Base-by-base conservation (phyloP, 2,797 vertebrate genomes). In the Rhadinocentrus ornatus region DNA sequence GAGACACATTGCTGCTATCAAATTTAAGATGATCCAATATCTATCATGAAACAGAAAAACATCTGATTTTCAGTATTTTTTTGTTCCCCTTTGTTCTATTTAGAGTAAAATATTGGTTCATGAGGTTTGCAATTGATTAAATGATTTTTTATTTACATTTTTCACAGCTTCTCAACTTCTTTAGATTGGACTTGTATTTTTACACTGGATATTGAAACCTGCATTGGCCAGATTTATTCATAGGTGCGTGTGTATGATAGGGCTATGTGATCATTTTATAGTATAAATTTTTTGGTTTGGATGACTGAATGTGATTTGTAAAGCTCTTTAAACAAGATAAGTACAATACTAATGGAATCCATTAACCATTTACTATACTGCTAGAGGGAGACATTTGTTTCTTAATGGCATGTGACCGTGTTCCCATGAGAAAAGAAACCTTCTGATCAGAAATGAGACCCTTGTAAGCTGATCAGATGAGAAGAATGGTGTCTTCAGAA, bases 321-420 rank as follows among this genome's bases (percentile, higher is more conserved):
- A 52, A 52, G 22, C 48, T 26, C 11, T 52, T 24, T 52, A 1
- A 22, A 4, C 18, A 20, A 52, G 3, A 53, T 11, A 29, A 26
- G 16, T 9, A 13, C 27, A n/a, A 20, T 16, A 22, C 29, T 22
- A 37, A 48, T 63, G 6, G 3, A 32, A 2, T 22, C 24, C 12
- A 57, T 4, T 48, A 8, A 31, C 20, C 9, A n/a, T 22, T 24
- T 18, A 29, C 44, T n/a, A 3, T 24, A 34, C 5, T n/a, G 29
- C 44, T 22, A 41, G 61, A 76, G 37, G 16, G 9, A 32, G 24
- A 29, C 20, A 26, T 27, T 10, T 59, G 13, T 52, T 5, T 41
- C 16, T 18, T 13, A 24, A 11, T 18, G 3, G 9, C 82, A 85
- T 88, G 78, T 86, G 87, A 87, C 18, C 22, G 34, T 7, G 12